phyloP scores from a whole-genome alignment of 2,113 vertebrate genomes.

The Pelecanus crispus region DNA sequence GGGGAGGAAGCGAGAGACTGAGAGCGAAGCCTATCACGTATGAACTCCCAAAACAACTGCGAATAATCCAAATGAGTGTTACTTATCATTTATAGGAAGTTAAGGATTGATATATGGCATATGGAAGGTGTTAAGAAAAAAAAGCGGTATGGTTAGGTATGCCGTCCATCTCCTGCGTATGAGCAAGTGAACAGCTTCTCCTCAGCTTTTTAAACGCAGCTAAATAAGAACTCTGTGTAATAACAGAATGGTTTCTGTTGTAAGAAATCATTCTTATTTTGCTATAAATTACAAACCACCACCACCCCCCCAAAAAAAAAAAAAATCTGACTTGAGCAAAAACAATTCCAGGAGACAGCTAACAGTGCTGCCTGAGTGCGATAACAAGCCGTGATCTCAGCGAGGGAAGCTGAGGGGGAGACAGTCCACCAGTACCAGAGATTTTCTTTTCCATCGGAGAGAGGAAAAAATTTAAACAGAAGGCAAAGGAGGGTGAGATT shows the following conservation, averaged over 20 bases:
- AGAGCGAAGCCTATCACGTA: not conserved
- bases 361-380: not conserved
- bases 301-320: not conserved
- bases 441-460: not conserved
- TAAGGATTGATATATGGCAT: not conserved
- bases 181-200: not conserved
- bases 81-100: not conserved
- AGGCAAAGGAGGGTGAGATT: not conserved
- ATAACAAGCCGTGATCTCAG: not conserved
- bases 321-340: not conserved
- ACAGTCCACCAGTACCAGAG: not conserved
- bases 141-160: not conserved
- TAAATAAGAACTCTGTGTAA: not conserved
- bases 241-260: not conserved
- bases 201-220: not conserved
- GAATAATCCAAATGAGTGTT: not conserved
- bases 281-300: not conserved
- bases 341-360: conserved; percentile 56
- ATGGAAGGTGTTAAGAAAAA: not conserved
- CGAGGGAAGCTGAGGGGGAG: not conserved
- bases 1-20: not conserved
- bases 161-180: fast-evolving
- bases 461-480: not conserved
- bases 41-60: not conserved
- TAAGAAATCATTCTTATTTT: not conserved